Conservation (phyloP, 2,113 vertebrate genomes). For the Pogonocichla stellata region DNA sequence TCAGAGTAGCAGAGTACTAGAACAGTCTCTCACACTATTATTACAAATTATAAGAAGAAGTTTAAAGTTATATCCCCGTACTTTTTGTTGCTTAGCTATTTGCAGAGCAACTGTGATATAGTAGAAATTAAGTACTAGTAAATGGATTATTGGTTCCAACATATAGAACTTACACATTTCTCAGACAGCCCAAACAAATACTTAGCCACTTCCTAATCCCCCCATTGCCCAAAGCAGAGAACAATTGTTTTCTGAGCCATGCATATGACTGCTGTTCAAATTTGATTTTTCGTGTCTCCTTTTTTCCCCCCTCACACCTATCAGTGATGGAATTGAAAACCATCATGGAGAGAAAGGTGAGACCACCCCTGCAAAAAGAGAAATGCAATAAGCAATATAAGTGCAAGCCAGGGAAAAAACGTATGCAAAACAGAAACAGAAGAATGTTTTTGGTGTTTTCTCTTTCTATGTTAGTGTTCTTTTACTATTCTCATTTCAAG, state of each 20-base stretch:
- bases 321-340: neutral
- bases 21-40: neutral
- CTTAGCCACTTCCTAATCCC: neutral
- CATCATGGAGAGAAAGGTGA: neutral
- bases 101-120: neutral
- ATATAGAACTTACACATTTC: neutral
- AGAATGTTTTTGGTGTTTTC: neutral
- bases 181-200: neutral
- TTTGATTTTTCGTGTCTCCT: neutral
- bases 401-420: neutral
- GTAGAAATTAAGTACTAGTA: neutral
- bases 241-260: neutral
- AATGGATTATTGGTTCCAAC: neutral
- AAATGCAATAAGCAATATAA: neutral
- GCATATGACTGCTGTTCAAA: neutral
- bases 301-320: fast-evolving
- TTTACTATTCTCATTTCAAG: neutral
- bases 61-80: neutral
- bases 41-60: neutral
- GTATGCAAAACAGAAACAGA: neutral
- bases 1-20: neutral
- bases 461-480: neutral
- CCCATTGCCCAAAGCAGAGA: neutral
- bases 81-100: neutral
- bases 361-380: neutral